Percentiles rank a stretch among this genome's conserved stretches.
These are phyloP conservation scores for Drymonia ruficornis DNA, from an alignment of 2,888 invertebrate species.

Conservation along the genomic window DNA sequence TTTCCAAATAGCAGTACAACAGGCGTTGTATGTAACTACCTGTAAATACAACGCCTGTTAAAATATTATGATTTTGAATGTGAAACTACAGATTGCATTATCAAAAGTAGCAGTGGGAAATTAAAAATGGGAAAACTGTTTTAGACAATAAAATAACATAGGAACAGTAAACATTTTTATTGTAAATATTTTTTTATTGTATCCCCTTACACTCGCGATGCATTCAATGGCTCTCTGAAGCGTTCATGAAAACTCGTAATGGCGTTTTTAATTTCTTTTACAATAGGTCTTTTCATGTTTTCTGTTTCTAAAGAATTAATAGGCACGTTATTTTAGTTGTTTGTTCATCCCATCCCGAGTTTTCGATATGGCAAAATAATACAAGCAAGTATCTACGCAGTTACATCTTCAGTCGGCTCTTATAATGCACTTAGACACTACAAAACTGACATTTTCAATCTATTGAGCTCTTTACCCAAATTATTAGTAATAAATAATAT, in stretches of 20 bases:
- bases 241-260: slow-evolving; percentile 57
- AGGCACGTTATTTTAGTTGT: slow-evolving; percentile 47
- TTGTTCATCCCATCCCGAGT: slow-evolving; percentile 56
- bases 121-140: not conserved
- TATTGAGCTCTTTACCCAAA: slow-evolving; percentile 51
- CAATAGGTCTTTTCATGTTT: slow-evolving; percentile 13
- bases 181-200: slow-evolving; percentile 83
- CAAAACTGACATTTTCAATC: slow-evolving; percentile 50
- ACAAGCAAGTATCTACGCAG: slow-evolving; percentile 56
- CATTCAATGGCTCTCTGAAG: slow-evolving; percentile 66
- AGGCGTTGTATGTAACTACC: too few species aligned
- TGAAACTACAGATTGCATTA: not conserved
- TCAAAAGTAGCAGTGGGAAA: too few species aligned
- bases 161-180: slow-evolving; percentile 84
- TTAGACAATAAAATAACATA: slow-evolving; percentile 62
- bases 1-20: too few species aligned
- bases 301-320: slow-evolving; percentile 32
- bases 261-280: slow-evolving; percentile 28
- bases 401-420: slow-evolving; percentile 71
- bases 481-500: slow-evolving; percentile 9
- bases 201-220: slow-evolving; percentile 76
- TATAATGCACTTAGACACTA: slow-evolving; percentile 66
- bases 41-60: too few species aligned
- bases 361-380: slow-evolving; percentile 57
- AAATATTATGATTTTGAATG: too few species aligned